phyloP scores from a whole-genome alignment of 2,113 vertebrate genomes.

The Neogobius melanostomus region DNA sequence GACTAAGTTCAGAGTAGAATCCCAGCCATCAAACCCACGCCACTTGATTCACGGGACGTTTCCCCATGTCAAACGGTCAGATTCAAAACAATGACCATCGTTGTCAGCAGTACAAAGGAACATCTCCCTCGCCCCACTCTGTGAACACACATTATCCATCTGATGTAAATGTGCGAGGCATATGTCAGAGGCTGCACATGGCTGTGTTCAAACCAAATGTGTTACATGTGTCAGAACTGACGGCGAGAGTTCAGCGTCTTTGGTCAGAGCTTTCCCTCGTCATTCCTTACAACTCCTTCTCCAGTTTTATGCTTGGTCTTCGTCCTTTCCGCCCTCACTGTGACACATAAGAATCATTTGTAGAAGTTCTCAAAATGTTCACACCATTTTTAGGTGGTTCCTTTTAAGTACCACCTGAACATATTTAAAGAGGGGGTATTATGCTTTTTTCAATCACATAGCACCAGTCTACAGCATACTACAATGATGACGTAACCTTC shows the following conservation, averaged over 20 bases:
- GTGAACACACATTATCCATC: conserved; percentile 13
- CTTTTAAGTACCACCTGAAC: too few species aligned
- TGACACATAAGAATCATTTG: too few species aligned
- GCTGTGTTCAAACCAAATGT: conserved; percentile 50
- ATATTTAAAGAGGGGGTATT: too few species aligned
- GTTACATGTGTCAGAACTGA: conserved; percentile 15
- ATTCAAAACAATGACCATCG: conserved; percentile 22
- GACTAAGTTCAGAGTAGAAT: conserved; percentile 32
- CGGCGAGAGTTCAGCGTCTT: conserved; percentile 42
- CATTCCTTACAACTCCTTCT: conserved; percentile 27
- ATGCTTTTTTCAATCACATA: too few species aligned
- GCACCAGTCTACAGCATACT: too few species aligned
- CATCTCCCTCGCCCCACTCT: background rate
- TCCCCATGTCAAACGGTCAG: conserved; percentile 16
- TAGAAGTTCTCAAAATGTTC: too few species aligned
- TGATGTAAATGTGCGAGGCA: conserved; percentile 50
- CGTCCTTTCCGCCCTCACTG: too few species aligned
- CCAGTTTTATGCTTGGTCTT: too few species aligned
- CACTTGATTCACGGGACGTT: conserved; percentile 33
- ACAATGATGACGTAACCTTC: too few species aligned
- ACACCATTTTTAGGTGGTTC: too few species aligned
- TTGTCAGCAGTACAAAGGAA: conserved; percentile 29
- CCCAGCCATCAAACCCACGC: conserved; percentile 17
- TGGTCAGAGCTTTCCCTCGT: conserved; percentile 34
- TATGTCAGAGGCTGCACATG: conserved; percentile 28